These are phyloP conservation scores for Sycophila sp. DNA, from an alignment of 1,140 invertebrate species.

Conservation along the genomic window DNA sequence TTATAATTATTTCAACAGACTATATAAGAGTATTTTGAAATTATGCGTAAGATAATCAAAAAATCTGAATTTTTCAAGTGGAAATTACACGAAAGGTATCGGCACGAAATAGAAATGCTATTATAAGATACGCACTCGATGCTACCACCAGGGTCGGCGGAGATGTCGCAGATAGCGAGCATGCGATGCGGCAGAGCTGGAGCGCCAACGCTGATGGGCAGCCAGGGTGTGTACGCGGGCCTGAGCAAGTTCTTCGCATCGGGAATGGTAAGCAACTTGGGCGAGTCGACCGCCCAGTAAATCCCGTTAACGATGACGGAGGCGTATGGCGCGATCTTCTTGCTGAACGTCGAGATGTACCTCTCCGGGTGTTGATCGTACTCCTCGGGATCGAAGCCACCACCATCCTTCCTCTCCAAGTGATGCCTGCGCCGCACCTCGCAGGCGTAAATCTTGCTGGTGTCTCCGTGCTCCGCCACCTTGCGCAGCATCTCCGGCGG, in stretches of 20 bases:
- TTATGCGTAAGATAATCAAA: too few species aligned
- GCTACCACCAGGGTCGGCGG: constrained; percentile 97
- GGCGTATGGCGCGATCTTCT: constrained; percentile 97
- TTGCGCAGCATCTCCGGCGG: constrained; percentile 93
- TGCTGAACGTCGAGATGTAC: constrained; percentile 96
- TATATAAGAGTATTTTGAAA: too few species aligned
- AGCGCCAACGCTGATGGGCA: constrained; percentile 86
- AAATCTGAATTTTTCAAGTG: too few species aligned
- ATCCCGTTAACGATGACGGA: constrained; percentile 98
- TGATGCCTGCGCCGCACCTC: constrained; percentile 94
- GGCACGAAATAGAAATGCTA: not conserved
- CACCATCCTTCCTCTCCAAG: constrained; percentile 89
- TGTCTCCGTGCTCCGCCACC: constrained; percentile 94
- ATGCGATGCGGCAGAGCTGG: constrained; percentile 90
- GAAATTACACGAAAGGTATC: too few species aligned
- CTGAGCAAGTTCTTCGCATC: constrained; percentile 95
- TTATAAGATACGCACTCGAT: constrained; percentile 76
- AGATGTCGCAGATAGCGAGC: constrained; percentile 96
- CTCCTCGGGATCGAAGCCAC: constrained; percentile 89
- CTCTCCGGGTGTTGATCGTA: constrained; percentile 92
- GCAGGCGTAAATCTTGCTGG: constrained; percentile 94
- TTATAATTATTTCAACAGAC: too few species aligned
- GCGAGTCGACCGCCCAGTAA: constrained; percentile 97
- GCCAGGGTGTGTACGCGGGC: constrained; percentile 90
- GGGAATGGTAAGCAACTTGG: constrained; percentile 95